A percentile compares a stretch with the other conserved stretches of the same genome.
These are phyloP conservation scores for Eudasyphora cyanicolor DNA, from an alignment of 2,888 invertebrate species.

Conservation along the genomic window DNA sequence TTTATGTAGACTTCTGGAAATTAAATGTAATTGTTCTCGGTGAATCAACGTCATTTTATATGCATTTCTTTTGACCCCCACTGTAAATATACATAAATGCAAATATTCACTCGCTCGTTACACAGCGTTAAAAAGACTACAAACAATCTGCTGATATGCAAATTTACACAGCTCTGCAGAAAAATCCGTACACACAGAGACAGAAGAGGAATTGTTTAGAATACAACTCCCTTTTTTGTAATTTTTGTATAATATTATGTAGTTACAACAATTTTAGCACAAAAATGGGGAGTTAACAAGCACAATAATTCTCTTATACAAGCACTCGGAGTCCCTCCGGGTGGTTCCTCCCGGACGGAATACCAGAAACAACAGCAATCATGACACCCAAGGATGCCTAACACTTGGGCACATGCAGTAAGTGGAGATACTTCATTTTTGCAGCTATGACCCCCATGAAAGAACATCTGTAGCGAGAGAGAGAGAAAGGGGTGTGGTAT, in stretches of 20 bases:
- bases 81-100: too few relatives aligned
- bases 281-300: slow-evolving; percentile 34
- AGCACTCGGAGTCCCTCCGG: too few relatives aligned
- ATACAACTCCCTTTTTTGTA: slow-evolving; percentile 1
- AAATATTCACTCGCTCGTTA: slow-evolving; percentile 6
- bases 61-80: too few relatives aligned
- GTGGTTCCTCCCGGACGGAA: too few relatives aligned
- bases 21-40: too few relatives aligned
- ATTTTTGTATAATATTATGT: neutral
- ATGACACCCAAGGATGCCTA: slow-evolving; percentile 16
- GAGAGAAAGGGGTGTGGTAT: neutral
- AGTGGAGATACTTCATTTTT: neutral
- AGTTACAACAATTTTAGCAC: slow-evolving; percentile 38
- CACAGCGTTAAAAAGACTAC: neutral
- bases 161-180: slow-evolving; percentile 20
- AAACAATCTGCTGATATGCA: slow-evolving; percentile 36
- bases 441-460: neutral
- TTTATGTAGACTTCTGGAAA: too few relatives aligned
- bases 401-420: neutral
- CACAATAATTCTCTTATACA: neutral
- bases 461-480: too few relatives aligned
- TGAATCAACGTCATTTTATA: too few relatives aligned
- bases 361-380: neutral
- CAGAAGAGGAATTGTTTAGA: slow-evolving; percentile 16
- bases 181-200: too few relatives aligned